Percentiles rank a stretch among this genome's conserved stretches.
phyloP scores from a whole-genome alignment of 2,797 vertebrate species.

The Platyrinchus mystaceus region DNA sequence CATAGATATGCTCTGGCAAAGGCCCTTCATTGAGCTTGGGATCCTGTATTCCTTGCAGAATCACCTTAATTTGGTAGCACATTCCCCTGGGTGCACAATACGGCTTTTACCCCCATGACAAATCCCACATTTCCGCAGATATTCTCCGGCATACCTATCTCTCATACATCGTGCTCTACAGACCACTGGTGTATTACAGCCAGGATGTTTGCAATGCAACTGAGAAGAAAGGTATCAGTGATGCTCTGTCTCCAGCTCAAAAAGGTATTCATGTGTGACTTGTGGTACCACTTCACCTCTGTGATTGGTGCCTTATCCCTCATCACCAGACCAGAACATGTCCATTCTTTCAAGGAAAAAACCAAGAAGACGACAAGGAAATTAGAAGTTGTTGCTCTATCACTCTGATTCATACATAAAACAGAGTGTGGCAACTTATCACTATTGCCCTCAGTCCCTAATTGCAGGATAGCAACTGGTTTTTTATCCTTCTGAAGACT shows the following conservation, averaged over 20 bases:
- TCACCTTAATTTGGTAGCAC: neutral
- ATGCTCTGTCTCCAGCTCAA: neutral
- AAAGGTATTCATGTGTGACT: neutral
- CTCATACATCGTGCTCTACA: neutral
- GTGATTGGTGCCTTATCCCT: neutral
- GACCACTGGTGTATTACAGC: neutral
- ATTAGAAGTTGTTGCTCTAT: neutral
- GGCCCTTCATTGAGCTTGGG: neutral
- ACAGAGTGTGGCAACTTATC: neutral
- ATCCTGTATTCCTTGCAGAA: neutral
- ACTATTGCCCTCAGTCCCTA: neutral
- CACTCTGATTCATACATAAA: neutral
- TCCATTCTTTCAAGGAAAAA: neutral
- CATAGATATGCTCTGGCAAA: fast-evolving
- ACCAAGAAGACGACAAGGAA: neutral
- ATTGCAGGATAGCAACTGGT: neutral
- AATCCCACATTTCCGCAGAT: neutral
- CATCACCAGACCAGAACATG: neutral
- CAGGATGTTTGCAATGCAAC: neutral
- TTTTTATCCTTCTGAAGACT: neutral
- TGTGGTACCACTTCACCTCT: neutral
- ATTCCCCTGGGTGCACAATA: neutral
- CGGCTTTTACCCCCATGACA: neutral
- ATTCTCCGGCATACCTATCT: neutral
- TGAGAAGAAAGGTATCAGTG: neutral